A percentile compares a stretch with the other conserved stretches of the same genome.
These are phyloP conservation scores for Australoheros facetus DNA, from an alignment of 2,797 vertebrate species.

Conservation along the genomic window DNA sequence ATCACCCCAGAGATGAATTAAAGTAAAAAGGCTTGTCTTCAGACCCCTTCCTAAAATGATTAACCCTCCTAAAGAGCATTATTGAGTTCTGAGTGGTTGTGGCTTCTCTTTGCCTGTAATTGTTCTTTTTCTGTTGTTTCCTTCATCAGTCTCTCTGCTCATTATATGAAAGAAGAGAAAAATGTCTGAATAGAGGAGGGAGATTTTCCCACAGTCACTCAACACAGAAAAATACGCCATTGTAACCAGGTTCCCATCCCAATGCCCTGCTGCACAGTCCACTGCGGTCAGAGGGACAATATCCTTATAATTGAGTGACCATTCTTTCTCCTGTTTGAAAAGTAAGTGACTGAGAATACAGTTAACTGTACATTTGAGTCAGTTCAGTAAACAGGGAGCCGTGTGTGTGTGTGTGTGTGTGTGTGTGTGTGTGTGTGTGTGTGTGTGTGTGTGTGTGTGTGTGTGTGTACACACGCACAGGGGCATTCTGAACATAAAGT, in stretches of 20 bases:
- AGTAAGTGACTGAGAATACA: constrained; percentile 86
- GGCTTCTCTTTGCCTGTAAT: constrained; percentile 93
- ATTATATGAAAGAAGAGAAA: constrained; percentile 91
- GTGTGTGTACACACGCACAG: neutral
- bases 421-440: too few relatives aligned
- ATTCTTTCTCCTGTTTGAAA: constrained; percentile 88
- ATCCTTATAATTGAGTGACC: constrained; percentile 96
- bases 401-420: too few relatives aligned
- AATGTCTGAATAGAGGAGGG: constrained; percentile 99
- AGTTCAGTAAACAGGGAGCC: constrained; percentile 26
- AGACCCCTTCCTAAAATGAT: constrained; percentile 87
- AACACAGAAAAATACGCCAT: constrained; percentile 96
- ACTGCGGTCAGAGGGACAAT: constrained; percentile 93
- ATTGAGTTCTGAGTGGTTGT: constrained; percentile 88
- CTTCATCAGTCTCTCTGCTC: constrained; percentile 98
- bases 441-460: too few relatives aligned
- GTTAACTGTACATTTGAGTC: constrained; percentile 45
- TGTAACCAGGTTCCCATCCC: constrained; percentile 86
- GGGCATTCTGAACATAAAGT: neutral
- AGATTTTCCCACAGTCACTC: constrained; percentile 99
- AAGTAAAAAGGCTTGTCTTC: constrained; percentile 90
- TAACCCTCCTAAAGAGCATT: constrained; percentile 93
- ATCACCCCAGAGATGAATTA: constrained; percentile 83
- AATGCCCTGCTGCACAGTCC: constrained; percentile 79
- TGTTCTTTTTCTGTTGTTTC: constrained; percentile 96